These are phyloP conservation scores for Akabosia matsudoensis DNA, from an alignment of 1,140 invertebrate species.

Conservation along the genomic window DNA sequence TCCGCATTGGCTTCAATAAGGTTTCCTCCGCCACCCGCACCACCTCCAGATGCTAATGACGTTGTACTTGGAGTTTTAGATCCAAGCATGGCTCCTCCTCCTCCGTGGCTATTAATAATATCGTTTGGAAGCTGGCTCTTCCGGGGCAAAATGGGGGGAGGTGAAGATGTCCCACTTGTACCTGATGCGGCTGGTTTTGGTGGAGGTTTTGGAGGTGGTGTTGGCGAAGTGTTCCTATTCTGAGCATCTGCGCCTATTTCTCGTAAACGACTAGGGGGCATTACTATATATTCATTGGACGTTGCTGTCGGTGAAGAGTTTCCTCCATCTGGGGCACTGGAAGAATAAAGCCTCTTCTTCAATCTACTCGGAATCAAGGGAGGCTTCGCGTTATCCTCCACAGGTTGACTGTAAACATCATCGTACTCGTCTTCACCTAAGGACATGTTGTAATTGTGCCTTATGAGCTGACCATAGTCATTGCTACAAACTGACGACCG, in stretches of 20 bases:
- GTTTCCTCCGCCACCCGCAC: neutral
- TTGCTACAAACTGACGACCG: constrained; percentile 49
- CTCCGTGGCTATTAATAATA: too few relatives aligned
- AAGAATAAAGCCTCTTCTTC: neutral
- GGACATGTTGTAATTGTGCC: constrained; percentile 46
- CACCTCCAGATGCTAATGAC: neutral
- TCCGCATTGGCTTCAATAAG: neutral
- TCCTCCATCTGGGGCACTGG: neutral
- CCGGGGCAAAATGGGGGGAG: constrained; percentile 38
- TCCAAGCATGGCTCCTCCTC: neutral
- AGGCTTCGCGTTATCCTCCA: constrained; percentile 46
- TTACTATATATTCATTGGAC: constrained; percentile 38
- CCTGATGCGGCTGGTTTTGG: neutral
- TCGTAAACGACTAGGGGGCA: constrained; percentile 40
- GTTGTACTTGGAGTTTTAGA: constrained; percentile 15
- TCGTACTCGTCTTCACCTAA: constrained; percentile 57
- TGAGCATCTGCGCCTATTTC: constrained; percentile 23
- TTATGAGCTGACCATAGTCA: constrained; percentile 53
- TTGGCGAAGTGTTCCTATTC: neutral
- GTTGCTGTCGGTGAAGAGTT: neutral
- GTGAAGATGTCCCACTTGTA: neutral
- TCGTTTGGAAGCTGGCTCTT: neutral
- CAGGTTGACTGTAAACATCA: constrained; percentile 64
- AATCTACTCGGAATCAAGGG: neutral
- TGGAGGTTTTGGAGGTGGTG: constrained; percentile 25